Evolutionary conservation across 2,888 invertebrate genomes (phyloP).

Genomic region (Thereva nobilitata): DNA sequence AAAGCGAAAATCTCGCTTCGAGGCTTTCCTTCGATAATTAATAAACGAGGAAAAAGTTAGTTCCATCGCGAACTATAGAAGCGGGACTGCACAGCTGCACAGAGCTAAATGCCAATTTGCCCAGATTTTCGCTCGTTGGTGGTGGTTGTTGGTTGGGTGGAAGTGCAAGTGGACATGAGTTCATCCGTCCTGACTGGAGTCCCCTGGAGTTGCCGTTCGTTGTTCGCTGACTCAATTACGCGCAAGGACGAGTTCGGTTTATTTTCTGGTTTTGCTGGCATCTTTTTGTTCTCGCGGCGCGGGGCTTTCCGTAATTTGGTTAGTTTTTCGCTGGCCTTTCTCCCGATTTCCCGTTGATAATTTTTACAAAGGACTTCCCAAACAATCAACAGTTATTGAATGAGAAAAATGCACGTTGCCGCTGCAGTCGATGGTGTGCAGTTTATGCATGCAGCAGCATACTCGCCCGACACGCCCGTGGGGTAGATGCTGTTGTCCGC

Average conservation of each 20-base stretch:
- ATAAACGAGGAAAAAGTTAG: too few species aligned
- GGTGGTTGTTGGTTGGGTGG: background rate
- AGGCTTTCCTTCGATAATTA: too few species aligned
- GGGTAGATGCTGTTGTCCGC: background rate
- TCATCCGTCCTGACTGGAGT: background rate
- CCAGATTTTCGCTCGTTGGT: too few species aligned
- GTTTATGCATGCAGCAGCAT: conserved; percentile 1
- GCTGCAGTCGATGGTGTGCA: background rate
- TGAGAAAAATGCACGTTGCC: background rate
- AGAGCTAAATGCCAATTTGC: too few species aligned
- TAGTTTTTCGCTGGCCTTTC: conserved; percentile 20
- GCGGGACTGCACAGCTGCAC: too few species aligned
- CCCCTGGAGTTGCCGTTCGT: background rate
- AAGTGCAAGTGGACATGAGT: conserved; percentile 1
- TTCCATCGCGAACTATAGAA: too few species aligned
- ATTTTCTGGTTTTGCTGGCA: conserved; percentile 1
- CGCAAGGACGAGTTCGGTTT: conserved; percentile 3
- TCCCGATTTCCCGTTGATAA: conserved; percentile 19
- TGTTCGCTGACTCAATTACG: conserved; percentile 16
- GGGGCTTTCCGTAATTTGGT: conserved; percentile 27
- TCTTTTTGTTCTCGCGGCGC: conserved; percentile 1
- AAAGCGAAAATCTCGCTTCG: too few species aligned
- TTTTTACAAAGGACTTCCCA: conserved; percentile 12
- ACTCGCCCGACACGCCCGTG: conserved; percentile 1
- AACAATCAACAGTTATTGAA: conserved; percentile 22